Percentiles rank a stretch among this genome's conserved stretches.
These are phyloP conservation scores for Xenentodon cancila DNA, from an alignment of 2,797 vertebrate genomes.

Conservation along the genomic window DNA sequence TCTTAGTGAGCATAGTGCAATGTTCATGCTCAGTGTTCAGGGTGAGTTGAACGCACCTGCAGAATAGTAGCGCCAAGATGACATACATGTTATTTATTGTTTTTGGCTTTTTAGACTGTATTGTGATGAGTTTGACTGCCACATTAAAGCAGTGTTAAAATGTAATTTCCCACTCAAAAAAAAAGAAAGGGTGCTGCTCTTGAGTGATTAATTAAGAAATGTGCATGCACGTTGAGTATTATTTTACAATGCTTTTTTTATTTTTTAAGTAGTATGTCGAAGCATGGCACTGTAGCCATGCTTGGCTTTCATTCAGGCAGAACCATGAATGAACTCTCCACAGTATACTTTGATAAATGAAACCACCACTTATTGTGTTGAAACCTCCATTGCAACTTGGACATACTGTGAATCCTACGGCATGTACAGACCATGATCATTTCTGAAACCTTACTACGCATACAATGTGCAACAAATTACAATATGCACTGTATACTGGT, in stretches of 20 bases:
- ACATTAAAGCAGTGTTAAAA: neutral
- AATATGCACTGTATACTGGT: no score
- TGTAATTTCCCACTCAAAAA: neutral
- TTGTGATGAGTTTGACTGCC: neutral
- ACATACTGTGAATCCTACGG: slow-evolving; percentile 50
- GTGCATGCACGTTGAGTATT: slow-evolving; percentile 59
- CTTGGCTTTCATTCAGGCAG: slow-evolving; percentile 59
- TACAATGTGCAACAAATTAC: no score
- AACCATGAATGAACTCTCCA: slow-evolving; percentile 61
- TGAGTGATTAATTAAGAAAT: slow-evolving; percentile 18
- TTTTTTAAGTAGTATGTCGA: slow-evolving; percentile 36
- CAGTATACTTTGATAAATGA: slow-evolving; percentile 20
- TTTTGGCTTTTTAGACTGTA: slow-evolving; percentile 3
- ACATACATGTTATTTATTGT: neutral
- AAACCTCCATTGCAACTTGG: slow-evolving; percentile 43
- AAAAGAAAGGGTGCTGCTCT: slow-evolving; percentile 11
- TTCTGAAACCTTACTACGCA: no score
- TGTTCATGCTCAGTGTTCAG: slow-evolving; percentile 1
- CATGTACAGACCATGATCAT: slow-evolving; percentile 33
- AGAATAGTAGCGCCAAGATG: neutral
- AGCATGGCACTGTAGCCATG: slow-evolving; percentile 56
- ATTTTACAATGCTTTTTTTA: slow-evolving; percentile 11
- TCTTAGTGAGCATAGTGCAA: neutral
- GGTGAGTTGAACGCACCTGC: slow-evolving; percentile 6
- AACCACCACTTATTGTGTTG: slow-evolving; percentile 18